Evolutionary conservation across 2,888 invertebrate genomes (phyloP), one percentile per base, ranked within the genome.

Genomic region (Arrhopalites spinosus): DNA sequence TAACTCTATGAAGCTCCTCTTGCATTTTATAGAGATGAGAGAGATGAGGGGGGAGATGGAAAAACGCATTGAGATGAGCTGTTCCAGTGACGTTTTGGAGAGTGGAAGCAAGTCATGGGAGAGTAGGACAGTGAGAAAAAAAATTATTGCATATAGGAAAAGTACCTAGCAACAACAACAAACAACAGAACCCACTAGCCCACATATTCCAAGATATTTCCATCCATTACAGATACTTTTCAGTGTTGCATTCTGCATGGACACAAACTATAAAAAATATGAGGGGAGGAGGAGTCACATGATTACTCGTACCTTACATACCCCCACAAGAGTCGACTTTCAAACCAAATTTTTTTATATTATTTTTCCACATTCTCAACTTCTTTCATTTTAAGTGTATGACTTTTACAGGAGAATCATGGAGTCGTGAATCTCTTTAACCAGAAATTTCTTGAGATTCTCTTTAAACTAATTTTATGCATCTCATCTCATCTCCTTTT

Each of bases 171-270:
- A 66, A 45, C 66, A 45, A 66, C 15, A 27, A 71, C 47, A 68
- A 50, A 61, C 59, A 71, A 71, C 61, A 71, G 7, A 64, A 43
- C 72, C 72, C 63, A 72, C 72, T 72, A 64, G 61, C 72, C 72
- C 45, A 72, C 23, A 71, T 71, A 17, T n/a, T n/a, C 30, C 27
- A 64, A 64, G 30, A 63, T 63, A 15, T 27, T 63, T 64, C n/a
- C 30, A 29, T 53, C n/a, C 53, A 20, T 8, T 36, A n/a, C 8
- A 11, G 45, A 50, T 15, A 5, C n/a, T n/a, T 50, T 17, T 50
- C 15, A 5, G 15, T n/a, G 50, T 45, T 66, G 66, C 66, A 66
- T 20, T 45, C 36, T 66, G 66, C n/a, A n/a, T n/a, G n/a, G n/a
- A n/a, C 66, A 66, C 36, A n/a, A n/a, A 1, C 53, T 11, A 36